Conservation (phyloP, 2,888 invertebrate species). For the Dermolepida albohirtum region DNA sequence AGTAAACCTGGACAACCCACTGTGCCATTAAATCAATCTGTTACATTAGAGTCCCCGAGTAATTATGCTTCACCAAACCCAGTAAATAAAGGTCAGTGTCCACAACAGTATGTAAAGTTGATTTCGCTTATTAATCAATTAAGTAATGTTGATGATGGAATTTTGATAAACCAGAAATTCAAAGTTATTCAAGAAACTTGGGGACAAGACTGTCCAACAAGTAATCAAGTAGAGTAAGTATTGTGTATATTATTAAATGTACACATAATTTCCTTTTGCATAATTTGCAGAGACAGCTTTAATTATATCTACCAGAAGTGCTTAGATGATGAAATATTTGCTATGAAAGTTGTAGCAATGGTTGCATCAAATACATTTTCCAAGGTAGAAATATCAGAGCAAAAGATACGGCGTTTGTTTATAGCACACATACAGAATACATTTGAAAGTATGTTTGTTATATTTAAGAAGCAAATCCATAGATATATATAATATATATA, state of each 20-base stretch:
- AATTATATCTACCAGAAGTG: conserved; percentile 57
- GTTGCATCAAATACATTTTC: conserved; percentile 59
- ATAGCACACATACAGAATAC: conserved; percentile 58
- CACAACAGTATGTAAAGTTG: conserved; percentile 51
- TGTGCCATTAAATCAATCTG: conserved; percentile 20
- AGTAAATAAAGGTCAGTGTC: conserved; percentile 27
- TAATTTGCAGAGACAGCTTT: conserved; percentile 56
- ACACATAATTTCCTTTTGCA: background rate
- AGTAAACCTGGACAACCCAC: conserved; percentile 47
- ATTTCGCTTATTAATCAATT: conserved; percentile 57
- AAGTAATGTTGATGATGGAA: conserved; percentile 61
- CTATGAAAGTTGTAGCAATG: conserved; percentile 58
- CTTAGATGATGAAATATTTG: conserved; percentile 57
- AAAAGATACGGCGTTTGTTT: conserved; percentile 53
- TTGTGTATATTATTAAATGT: conserved; percentile 1
- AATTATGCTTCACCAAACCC: conserved; percentile 1
- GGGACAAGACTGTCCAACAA: conserved; percentile 55
- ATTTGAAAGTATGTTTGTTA: conserved; percentile 53
- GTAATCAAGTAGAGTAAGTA: conserved; percentile 59
- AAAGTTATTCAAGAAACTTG: conserved; percentile 58
- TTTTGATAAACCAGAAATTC: conserved; percentile 61
- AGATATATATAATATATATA: no score
- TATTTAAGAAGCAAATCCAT: background rate
- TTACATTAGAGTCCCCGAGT: conserved; percentile 14
- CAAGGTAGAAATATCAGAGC: conserved; percentile 48